Percentiles rank a stretch among this genome's conserved stretches.
Conservation (phyloP, 2,797 vertebrate genomes). For the Artibeus jamaicensis region DNA sequence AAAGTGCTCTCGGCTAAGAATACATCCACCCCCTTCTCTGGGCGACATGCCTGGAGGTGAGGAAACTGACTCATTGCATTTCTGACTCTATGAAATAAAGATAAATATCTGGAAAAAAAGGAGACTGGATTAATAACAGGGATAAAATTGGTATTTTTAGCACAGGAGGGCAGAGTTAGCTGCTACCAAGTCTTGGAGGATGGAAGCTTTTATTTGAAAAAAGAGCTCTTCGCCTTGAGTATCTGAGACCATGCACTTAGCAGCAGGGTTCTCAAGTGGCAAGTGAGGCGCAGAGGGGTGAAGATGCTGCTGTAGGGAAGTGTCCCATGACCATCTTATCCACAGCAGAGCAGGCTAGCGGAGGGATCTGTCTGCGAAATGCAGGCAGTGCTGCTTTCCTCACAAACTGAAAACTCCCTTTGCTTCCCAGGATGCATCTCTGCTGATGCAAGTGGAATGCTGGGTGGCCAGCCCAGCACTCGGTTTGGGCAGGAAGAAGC, state of each 20-base stretch:
- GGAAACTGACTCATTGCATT: slow-evolving; percentile 69
- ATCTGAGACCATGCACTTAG: background rate
- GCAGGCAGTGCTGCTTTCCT: background rate
- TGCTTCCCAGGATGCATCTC: background rate
- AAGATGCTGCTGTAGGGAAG: background rate
- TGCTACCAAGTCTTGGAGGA: slow-evolving; percentile 18
- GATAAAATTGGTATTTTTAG: slow-evolving; percentile 60
- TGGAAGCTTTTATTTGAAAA: slow-evolving; percentile 4
- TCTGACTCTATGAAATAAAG: slow-evolving; percentile 62
- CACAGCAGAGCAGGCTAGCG: background rate
- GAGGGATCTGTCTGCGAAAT: background rate
- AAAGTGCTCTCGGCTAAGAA: slow-evolving; percentile 51
- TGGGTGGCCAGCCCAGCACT: background rate
- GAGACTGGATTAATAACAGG: slow-evolving; percentile 53
- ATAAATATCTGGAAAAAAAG: slow-evolving; percentile 56
- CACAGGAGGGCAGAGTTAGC: slow-evolving; percentile 11
- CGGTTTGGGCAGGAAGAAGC: background rate
- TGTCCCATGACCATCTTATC: background rate
- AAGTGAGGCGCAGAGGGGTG: background rate
- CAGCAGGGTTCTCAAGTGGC: background rate
- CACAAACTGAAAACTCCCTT: background rate
- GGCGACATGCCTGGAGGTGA: slow-evolving; percentile 27
- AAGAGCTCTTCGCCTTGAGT: background rate
- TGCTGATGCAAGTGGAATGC: background rate
- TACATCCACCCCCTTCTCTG: slow-evolving; percentile 48